Evolutionary conservation across 2,797 vertebrate species (phyloP).

Genomic region (Myioborus miniatus): DNA sequence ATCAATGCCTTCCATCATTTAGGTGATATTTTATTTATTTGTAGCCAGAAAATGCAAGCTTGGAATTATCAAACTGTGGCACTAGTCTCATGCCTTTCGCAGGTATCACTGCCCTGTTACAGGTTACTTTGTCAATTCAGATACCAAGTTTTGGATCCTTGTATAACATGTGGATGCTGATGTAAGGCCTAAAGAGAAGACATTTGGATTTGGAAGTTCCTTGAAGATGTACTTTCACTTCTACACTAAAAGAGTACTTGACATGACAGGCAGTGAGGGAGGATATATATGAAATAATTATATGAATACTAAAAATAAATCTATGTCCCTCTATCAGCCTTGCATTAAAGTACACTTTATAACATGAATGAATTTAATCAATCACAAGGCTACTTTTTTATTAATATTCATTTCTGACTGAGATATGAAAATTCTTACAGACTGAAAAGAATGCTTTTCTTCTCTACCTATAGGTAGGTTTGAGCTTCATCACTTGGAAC

Average conservation of each 20-base stretch:
- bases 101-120: neutral
- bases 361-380: conserved; percentile 19
- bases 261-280: neutral
- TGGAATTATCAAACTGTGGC: neutral
- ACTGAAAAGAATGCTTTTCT: neutral
- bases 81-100: neutral
- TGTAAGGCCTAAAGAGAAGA: neutral
- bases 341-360: neutral
- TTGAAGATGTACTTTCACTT: neutral
- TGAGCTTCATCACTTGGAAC: neutral
- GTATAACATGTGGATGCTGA: neutral
- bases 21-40: neutral
- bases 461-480: neutral
- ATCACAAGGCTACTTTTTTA: neutral
- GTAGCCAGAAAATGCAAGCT: neutral
- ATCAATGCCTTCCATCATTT: neutral
- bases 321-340: neutral
- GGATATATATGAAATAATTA: neutral
- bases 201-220: neutral
- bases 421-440: neutral
- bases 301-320: neutral
- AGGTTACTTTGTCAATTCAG: neutral
- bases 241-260: neutral
- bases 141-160: neutral
- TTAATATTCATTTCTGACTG: neutral